phyloP scores from a whole-genome alignment of 2,797 vertebrate genomes.

The Rallus crepitans region DNA sequence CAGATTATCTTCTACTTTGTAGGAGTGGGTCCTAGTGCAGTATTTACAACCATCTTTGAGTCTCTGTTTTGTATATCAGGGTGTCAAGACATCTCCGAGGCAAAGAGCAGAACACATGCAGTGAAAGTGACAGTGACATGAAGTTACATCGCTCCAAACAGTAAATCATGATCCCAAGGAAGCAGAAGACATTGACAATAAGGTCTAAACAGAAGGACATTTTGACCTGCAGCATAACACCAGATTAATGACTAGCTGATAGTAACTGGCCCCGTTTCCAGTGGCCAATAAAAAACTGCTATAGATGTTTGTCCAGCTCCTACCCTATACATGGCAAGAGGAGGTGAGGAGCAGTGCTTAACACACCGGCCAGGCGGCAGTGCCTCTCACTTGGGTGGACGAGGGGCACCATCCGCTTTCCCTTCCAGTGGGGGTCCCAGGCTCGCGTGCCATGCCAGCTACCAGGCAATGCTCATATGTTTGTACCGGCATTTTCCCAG shows the following conservation, averaged over 20 bases:
- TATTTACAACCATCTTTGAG: slow-evolving; percentile 60
- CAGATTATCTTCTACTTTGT: slow-evolving; percentile 6
- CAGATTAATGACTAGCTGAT: slow-evolving; percentile 43
- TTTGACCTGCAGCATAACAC: slow-evolving; percentile 60
- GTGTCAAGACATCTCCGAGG: slow-evolving; percentile 71
- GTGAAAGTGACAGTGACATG: slow-evolving; percentile 58
- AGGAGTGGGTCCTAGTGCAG: neutral
- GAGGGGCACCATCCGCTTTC: neutral
- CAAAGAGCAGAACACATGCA: slow-evolving; percentile 57
- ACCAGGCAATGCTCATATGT: neutral
- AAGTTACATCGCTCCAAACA: slow-evolving; percentile 17
- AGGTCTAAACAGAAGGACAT: slow-evolving; percentile 66
- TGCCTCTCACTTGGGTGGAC: neutral
- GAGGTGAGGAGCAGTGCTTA: neutral
- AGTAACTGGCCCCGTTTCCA: slow-evolving; percentile 20
- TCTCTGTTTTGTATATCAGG: slow-evolving; percentile 67
- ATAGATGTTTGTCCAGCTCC: slow-evolving; percentile 23
- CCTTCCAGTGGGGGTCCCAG: rapidly evolving
- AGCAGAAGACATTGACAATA: slow-evolving; percentile 44
- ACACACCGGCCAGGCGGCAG: neutral
- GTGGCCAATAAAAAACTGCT: slow-evolving; percentile 13
- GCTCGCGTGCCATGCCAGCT: neutral
- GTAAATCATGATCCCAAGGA: slow-evolving; percentile 56
- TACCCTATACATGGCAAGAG: rapidly evolving
- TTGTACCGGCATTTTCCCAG: neutral